Percentiles rank a stretch among this genome's conserved stretches.
Conservation (phyloP, 2,888 invertebrate species). For the Melinaea marsaeus region DNA sequence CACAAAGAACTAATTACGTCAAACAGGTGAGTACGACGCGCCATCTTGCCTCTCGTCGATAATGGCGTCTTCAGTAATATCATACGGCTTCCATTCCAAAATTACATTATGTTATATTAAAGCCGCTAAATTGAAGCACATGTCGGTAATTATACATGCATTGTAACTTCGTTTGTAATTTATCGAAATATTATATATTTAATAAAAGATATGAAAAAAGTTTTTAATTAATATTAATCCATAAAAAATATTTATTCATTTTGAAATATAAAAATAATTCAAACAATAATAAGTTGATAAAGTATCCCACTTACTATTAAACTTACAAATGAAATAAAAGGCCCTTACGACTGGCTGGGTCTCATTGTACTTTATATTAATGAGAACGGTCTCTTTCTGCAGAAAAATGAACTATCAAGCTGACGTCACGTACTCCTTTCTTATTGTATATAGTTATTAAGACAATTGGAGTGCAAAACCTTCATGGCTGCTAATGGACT, state of each 20-base stretch:
- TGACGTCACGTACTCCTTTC: conserved; percentile 25
- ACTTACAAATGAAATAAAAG: conserved; percentile 19
- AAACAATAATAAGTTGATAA: conserved; percentile 3
- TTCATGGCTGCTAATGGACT: conserved; percentile 6
- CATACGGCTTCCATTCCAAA: conserved; percentile 5
- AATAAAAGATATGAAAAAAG: not conserved
- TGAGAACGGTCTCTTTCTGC: conserved; percentile 22
- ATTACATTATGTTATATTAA: conserved; percentile 8
- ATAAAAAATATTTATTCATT: too few species aligned
- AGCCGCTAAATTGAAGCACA: not conserved
- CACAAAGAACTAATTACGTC: conserved; percentile 1
- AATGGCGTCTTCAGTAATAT: conserved; percentile 6
- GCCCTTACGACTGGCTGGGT: conserved; percentile 13
- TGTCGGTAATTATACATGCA: conserved; percentile 1
- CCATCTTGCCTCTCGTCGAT: conserved; percentile 6
- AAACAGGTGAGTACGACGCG: conserved; percentile 5
- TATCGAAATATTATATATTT: not conserved
- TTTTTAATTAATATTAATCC: not conserved
- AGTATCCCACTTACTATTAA: conserved; percentile 10
- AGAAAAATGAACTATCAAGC: conserved; percentile 28
- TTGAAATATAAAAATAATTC: not conserved
- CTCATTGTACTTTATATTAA: conserved; percentile 26
- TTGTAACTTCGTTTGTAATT: not conserved
- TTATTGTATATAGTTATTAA: conserved; percentile 23
- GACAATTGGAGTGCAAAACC: conserved; percentile 10